Base-by-base conservation (phyloP, 1,140 invertebrate species). In the Aplysia californica region DNA sequence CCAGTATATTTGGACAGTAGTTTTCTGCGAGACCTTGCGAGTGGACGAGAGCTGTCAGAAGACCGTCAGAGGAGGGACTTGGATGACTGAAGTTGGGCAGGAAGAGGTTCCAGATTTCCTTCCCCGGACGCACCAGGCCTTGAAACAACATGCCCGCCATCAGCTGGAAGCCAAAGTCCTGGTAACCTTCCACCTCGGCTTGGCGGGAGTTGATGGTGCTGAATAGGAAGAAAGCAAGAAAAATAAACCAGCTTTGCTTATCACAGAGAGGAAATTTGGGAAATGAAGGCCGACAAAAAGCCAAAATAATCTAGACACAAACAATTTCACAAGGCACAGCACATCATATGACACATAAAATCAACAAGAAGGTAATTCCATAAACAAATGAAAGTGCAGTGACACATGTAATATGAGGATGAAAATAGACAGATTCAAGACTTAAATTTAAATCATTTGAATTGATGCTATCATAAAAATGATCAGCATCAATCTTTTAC, bases 71-170 rank as follows among this genome's bases (percentile, higher is more conserved):
- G 20, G 69, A 61, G 15, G 72, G 39, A 0, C 67, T 80, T 0
- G 82, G 79, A n/a, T 33, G 36, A 29, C 72, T 74, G 3, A 80
- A 74, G 29, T 71, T 73, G 18, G 80, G 72, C 0, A 82, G 68
- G 36, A 85, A 85, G 23, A 84, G 68, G 35, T 78, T 82, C 84
- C 84, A 85, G 1, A 85, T 71, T 29, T 81, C 79, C 70, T 78
- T 78, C 2, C 70, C 67, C 23, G 79, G 78, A 6, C 18, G 23
- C 4, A 82, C 59, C 1, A 80, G 64, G 0, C 44, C 26, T 18
- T 56, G 20, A 23, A 71, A 26, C 15, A 83, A 33, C 38, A 85
- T 75, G 10, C 66, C 55, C 36, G 81, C 77, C 29, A 85, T 75
- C 0, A 83, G 59, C 10, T 69, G 29, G 44, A 80, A 83, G 1